Evolutionary conservation across 2,113 vertebrate species (phyloP).

Genomic region (Triplophysa siluroides): DNA sequence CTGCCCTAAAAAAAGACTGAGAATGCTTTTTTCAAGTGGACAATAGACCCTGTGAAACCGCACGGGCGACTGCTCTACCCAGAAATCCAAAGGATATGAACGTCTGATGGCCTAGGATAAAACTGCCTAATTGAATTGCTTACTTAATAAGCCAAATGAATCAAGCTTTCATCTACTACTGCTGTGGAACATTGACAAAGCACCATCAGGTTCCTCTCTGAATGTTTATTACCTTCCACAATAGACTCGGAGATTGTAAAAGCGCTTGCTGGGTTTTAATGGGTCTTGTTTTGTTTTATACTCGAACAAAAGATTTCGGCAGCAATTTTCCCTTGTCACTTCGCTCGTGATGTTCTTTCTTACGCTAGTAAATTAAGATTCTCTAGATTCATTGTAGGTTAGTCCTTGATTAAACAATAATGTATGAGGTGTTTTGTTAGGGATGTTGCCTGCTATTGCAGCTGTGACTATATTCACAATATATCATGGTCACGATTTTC

Average conservation of each 20-base stretch:
- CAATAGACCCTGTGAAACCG: constrained; percentile 52
- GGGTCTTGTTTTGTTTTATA: constrained; percentile 33
- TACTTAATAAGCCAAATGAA: constrained; percentile 30
- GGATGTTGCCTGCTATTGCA: too few species aligned
- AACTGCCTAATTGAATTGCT: constrained; percentile 45
- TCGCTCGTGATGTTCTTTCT: constrained; percentile 8
- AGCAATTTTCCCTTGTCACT: neutral
- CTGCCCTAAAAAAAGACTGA: constrained; percentile 59
- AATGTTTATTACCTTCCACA: constrained; percentile 24
- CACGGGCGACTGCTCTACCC: constrained; percentile 2
- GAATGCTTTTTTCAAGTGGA: constrained; percentile 63
- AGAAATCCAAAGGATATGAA: constrained; percentile 66
- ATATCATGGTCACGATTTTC: too few species aligned
- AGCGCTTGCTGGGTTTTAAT: constrained; percentile 20
- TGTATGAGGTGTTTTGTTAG: neutral
- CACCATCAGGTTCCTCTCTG: constrained; percentile 8
- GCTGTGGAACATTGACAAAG: neutral
- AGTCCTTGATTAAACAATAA: neutral
- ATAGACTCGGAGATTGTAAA: constrained; percentile 29
- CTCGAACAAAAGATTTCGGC: neutral
- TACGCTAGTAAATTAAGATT: constrained; percentile 7
- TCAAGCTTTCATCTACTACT: constrained; percentile 8
- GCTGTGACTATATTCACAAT: too few species aligned
- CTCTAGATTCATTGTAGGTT: neutral
- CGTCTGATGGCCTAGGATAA: constrained; percentile 67